phyloP scores from a whole-genome alignment of 2,888 invertebrate genomes.

The Erebia epiphron region DNA sequence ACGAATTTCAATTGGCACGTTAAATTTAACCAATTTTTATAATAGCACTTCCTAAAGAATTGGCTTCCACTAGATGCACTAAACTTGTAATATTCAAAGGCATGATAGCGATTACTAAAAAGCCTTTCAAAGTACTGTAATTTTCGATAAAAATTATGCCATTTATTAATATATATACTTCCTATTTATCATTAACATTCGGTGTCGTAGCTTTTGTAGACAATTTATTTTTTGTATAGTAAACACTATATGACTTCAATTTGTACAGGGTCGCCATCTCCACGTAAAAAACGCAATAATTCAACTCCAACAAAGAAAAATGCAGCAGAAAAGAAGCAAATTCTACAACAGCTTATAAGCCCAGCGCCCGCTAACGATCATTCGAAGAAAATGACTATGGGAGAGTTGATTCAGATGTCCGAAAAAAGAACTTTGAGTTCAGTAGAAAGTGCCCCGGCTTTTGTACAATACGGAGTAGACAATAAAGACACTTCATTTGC shows the following conservation, averaged over 20 bases:
- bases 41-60: constrained; percentile 66
- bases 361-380: constrained; percentile 85
- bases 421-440: constrained; percentile 81
- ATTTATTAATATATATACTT: constrained; percentile 56
- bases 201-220: constrained; percentile 65
- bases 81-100: constrained; percentile 48
- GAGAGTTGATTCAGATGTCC: constrained; percentile 89
- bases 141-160: constrained; percentile 45
- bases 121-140: constrained; percentile 40
- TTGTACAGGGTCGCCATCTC: constrained; percentile 88
- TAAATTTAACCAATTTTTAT: constrained; percentile 30
- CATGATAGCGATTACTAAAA: constrained; percentile 56
- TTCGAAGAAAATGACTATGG: constrained; percentile 86
- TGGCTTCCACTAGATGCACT: constrained; percentile 74
- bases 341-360: constrained; percentile 89
- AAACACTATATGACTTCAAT: constrained; percentile 42
- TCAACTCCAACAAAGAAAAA: constrained; percentile 90
- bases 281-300: constrained; percentile 90
- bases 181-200: constrained; percentile 51
- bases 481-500: constrained; percentile 85
- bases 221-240: constrained; percentile 39
- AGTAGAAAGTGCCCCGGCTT: constrained; percentile 76
- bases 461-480: constrained; percentile 73
- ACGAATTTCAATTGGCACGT: constrained; percentile 51
- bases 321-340: constrained; percentile 90